Evolutionary conservation across 2,888 invertebrate genomes (phyloP).

Genomic region (Drosophila pseudotalamancana): DNA sequence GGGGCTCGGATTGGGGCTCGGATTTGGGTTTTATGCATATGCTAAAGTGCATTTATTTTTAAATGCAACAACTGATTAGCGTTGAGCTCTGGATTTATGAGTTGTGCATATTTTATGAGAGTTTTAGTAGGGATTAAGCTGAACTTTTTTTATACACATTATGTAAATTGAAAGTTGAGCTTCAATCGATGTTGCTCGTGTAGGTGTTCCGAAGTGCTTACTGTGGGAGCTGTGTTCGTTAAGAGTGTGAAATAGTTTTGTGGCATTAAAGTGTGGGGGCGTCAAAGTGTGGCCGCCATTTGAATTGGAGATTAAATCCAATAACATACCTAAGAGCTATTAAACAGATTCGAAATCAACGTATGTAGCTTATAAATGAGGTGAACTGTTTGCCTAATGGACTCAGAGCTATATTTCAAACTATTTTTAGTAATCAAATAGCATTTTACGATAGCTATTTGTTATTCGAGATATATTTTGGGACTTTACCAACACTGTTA

Average conservation of each 20-base stretch:
- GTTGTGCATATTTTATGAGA: slow-evolving; percentile 61
- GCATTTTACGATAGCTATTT: too few species aligned
- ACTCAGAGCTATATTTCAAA: too few species aligned
- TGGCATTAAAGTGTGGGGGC: neutral
- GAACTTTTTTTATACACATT: slow-evolving; percentile 2
- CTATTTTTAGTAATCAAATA: too few species aligned
- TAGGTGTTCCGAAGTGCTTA: slow-evolving; percentile 16
- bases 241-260: slow-evolving; percentile 13
- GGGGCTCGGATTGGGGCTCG: too few species aligned
- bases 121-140: slow-evolving; percentile 24
- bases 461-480: too few species aligned
- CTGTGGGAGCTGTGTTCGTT: neutral
- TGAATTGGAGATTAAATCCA: slow-evolving; percentile 6
- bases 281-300: neutral
- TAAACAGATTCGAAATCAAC: neutral
- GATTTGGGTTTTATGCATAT: slow-evolving; percentile 20
- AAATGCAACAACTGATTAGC: slow-evolving; percentile 70
- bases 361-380: neutral
- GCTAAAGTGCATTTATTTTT: slow-evolving; percentile 51
- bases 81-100: slow-evolving; percentile 64
- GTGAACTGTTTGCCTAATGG: neutral
- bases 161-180: slow-evolving; percentile 40
- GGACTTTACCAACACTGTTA: too few species aligned
- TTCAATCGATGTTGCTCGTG: slow-evolving; percentile 2
- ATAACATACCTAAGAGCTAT: neutral